These are phyloP conservation scores for Volucella bombylans DNA, from an alignment of 2,888 invertebrate genomes.

Conservation along the genomic window DNA sequence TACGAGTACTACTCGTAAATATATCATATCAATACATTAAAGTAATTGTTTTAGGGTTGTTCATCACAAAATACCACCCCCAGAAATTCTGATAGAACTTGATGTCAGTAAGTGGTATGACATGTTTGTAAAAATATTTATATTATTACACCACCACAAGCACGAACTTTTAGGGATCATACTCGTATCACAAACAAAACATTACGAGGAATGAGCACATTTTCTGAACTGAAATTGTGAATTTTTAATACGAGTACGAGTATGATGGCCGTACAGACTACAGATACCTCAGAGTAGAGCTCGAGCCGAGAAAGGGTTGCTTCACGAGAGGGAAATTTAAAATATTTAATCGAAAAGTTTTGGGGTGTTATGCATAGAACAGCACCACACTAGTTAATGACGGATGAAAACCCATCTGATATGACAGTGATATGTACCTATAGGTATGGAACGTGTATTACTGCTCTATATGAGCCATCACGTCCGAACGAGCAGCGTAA, in stretches of 20 bases:
- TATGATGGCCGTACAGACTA: too few relatives aligned
- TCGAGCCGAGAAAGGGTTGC: constrained; percentile 30
- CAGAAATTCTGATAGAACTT: neutral
- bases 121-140: constrained; percentile 19
- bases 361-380: constrained; percentile 6
- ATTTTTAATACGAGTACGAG: neutral
- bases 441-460: neutral
- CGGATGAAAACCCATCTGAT: constrained; percentile 45
- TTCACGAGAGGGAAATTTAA: constrained; percentile 28
- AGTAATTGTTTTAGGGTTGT: neutral
- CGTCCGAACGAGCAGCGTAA: constrained; percentile 37
- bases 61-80: neutral
- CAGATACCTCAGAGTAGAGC: neutral
- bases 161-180: constrained; percentile 6
- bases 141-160: constrained; percentile 19
- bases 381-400: constrained; percentile 48
- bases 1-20: neutral
- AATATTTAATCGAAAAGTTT: constrained; percentile 55
- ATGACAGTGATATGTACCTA: constrained; percentile 9
- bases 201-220: neutral
- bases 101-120: constrained; percentile 20
- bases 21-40: neutral
- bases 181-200: neutral
- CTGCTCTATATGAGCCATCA: constrained; percentile 43
- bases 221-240: neutral